Evolutionary conservation across 2,888 invertebrate genomes (phyloP), one percentile per base, ranked within the genome.

Genomic region (Tolmerus cingulatus): DNA sequence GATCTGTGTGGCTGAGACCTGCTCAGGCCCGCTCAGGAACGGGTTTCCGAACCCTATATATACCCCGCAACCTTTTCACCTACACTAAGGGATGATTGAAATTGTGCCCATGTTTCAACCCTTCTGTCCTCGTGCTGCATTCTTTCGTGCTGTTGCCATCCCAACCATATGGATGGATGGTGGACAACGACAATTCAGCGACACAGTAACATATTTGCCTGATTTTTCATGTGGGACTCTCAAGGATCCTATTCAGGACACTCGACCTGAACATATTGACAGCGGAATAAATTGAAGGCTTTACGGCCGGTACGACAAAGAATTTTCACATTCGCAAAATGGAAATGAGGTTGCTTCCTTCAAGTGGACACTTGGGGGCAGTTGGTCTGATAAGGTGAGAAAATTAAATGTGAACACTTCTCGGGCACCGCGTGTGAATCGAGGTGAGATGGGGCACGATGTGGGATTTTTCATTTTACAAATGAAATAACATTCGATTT

Each of bases 351-450:
- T 66, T 66, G 66, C 51, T 46, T 66, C 66, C 79, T n/a, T 79
- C 51, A 27, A 79, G 51, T 79, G 79, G 51, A 79, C 79, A 79
- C 79, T 79, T 51, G 51, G 79, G 79, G 79, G 23, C 27, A 79
- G 51, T 46, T 79, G 12, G 51, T 19, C 16, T 51, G 79, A 79
- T 23, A 30, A 51, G 79, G 51, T 46, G 79, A 51, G 79, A 79
- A 79, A 79, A 79, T 79, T 79, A 79, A 79, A 79, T 66, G 66
- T 19, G 27, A 27, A 51, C 51, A 51, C n/a, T 51, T 51, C 34
- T 34, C 19, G 51, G 7, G 19, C n/a, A 16, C n/a, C 51, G 27
- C 23, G 66, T 23, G 19, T 66, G 66, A 66, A 66, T 66, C 12
- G 27, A 66, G 51, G n/a, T n/a, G 51, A n/a, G 51, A n/a, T 51